Evolutionary conservation across 1,140 invertebrate species (phyloP).

Genomic region (Zelostemma sp.): DNA sequence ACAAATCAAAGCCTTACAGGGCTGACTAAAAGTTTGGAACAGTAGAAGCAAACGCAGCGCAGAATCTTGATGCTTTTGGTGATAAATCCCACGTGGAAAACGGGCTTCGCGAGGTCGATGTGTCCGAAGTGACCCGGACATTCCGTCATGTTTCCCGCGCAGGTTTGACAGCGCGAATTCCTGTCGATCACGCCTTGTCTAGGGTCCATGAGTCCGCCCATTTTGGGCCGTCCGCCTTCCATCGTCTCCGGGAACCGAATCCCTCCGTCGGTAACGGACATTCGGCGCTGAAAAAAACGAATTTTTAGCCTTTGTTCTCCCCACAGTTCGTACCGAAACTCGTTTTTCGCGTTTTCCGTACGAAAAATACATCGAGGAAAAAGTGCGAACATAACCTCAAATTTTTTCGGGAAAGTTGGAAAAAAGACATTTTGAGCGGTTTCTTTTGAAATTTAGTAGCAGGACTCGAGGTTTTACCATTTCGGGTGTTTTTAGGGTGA

Average conservation of each 20-base stretch:
- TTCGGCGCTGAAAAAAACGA: slow-evolving; percentile 86
- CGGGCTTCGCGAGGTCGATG: slow-evolving; percentile 97
- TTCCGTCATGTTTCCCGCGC: slow-evolving; percentile 97
- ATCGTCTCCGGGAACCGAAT: slow-evolving; percentile 98
- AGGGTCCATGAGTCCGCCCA: slow-evolving; percentile 99
- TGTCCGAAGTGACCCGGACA: slow-evolving; percentile 99
- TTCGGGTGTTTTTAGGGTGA: too few relatives aligned
- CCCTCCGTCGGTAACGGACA: slow-evolving; percentile 97
- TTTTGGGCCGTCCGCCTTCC: slow-evolving; percentile 97
- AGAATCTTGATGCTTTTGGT: slow-evolving; percentile 98
- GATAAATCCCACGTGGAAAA: slow-evolving; percentile 98
- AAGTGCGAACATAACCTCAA: too few relatives aligned
- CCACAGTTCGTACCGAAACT: too few relatives aligned
- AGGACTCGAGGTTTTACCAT: too few relatives aligned
- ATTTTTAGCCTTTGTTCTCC: too few relatives aligned
- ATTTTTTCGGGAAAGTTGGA: too few relatives aligned
- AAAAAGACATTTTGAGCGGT: too few relatives aligned
- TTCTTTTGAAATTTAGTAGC: too few relatives aligned
- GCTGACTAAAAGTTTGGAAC: slow-evolving; percentile 94
- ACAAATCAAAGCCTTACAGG: too few relatives aligned
- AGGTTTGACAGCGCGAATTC: slow-evolving; percentile 95
- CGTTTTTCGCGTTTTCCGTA: too few relatives aligned
- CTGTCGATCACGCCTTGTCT: slow-evolving; percentile 97
- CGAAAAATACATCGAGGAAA: too few relatives aligned
- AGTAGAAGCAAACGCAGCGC: slow-evolving; percentile 97